phyloP scores from a whole-genome alignment of 2,888 invertebrate species.

The Stictocephala bisonia region DNA sequence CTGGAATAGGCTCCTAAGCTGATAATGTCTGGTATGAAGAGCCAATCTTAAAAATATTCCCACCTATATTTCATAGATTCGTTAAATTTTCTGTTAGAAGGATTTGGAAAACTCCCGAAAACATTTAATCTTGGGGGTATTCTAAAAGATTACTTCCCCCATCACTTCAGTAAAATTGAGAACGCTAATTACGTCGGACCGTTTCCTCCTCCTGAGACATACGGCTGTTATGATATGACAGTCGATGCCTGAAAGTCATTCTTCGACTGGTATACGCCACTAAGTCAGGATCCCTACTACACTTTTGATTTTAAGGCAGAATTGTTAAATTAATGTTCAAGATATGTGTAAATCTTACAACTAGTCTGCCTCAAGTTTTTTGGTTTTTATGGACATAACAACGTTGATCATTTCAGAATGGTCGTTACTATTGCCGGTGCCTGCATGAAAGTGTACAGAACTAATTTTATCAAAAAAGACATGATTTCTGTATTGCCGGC shows the following conservation, averaged over 20 bases:
- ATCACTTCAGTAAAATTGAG: conserved; percentile 55
- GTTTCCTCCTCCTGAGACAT: conserved; percentile 52
- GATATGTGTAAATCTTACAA: conserved; percentile 58
- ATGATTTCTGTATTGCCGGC: not conserved
- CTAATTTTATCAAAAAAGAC: conserved; percentile 55
- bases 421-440: conserved; percentile 56
- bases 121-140: conserved; percentile 55
- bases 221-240: conserved; percentile 51
- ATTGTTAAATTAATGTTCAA: conserved; percentile 55
- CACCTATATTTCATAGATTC: conserved; percentile 43
- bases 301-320: conserved; percentile 59
- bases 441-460: conserved; percentile 52
- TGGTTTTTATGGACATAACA: conserved; percentile 51
- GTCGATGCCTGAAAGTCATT: conserved; percentile 45
- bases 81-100: conserved; percentile 60
- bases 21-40: not conserved
- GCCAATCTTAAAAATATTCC: not conserved
- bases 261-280: conserved; percentile 55
- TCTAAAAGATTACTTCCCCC: conserved; percentile 58
- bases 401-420: conserved; percentile 59
- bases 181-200: conserved; percentile 56
- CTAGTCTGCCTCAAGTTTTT: conserved; percentile 59
- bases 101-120: conserved; percentile 56
- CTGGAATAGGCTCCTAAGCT: conserved; percentile 5
- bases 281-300: conserved; percentile 31